A percentile compares a stretch with the other conserved stretches of the same genome.
Conservation (phyloP, 2,888 invertebrate genomes). For the Pyrrhia umbra region DNA sequence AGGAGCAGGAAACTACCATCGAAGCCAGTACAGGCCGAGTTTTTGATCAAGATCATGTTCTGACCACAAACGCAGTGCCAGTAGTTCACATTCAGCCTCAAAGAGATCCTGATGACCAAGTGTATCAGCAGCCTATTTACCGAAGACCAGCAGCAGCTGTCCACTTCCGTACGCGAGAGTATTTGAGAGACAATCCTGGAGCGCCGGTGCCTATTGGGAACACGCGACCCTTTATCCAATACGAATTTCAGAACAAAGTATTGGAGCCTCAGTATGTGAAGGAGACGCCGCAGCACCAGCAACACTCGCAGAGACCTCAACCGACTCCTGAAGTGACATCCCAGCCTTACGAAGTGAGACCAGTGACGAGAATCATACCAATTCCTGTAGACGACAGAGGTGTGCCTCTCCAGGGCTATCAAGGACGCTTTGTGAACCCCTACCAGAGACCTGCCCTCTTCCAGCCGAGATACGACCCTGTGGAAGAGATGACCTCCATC, state of each 20-base stretch:
- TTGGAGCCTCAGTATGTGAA: constrained; percentile 84
- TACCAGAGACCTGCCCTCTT: constrained; percentile 73
- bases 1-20: constrained; percentile 84
- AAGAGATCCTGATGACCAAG: constrained; percentile 79
- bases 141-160: constrained; percentile 77
- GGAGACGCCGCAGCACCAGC: constrained; percentile 71
- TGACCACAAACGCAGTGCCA: constrained; percentile 89
- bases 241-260: constrained; percentile 86
- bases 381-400: constrained; percentile 87
- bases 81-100: constrained; percentile 88
- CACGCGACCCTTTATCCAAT: constrained; percentile 87
- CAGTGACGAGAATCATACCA: constrained; percentile 83
- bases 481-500: constrained; percentile 90
- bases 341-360: constrained; percentile 80
- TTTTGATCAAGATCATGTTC: constrained; percentile 84
- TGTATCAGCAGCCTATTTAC: constrained; percentile 83
- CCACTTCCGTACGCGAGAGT: constrained; percentile 86
- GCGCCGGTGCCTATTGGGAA: constrained; percentile 87
- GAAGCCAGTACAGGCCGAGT: constrained; percentile 89
- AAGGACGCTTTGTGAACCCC: constrained; percentile 79
- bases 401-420: constrained; percentile 83
- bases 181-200: constrained; percentile 87
- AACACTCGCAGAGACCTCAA: constrained; percentile 66
- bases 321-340: constrained; percentile 79
- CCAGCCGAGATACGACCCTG: constrained; percentile 85